These are phyloP conservation scores for Platypus cylindrus DNA, from an alignment of 2,888 invertebrate genomes.

Conservation along the genomic window DNA sequence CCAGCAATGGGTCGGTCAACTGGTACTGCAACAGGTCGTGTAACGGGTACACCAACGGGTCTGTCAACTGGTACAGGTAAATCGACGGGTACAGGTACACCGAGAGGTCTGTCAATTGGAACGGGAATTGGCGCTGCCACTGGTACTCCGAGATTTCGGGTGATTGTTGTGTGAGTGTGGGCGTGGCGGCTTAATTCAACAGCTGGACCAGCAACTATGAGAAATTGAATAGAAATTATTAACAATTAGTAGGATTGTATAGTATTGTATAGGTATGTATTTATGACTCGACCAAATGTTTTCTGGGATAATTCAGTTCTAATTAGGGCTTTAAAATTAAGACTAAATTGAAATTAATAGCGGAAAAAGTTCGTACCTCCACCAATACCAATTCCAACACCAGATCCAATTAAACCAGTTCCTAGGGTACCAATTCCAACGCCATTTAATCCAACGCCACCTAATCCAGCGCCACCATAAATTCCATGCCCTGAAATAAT, in stretches of 20 bases:
- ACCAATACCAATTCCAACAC: conserved; percentile 2
- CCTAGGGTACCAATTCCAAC: conserved; percentile 7
- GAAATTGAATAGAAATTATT: conserved; percentile 1
- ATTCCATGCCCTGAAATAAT: conserved; percentile 12
- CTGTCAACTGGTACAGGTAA: conserved; percentile 36
- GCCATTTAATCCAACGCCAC: conserved; percentile 9
- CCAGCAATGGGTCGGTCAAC: conserved; percentile 30
- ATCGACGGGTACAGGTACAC: conserved; percentile 32
- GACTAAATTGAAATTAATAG: too few species aligned
- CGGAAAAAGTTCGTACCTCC: background rate
- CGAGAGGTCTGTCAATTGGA: conserved; percentile 31
- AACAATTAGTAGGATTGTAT: too few species aligned
- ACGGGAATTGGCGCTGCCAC: conserved; percentile 32
- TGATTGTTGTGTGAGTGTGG: conserved; percentile 26
- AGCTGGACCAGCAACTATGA: conserved; percentile 8
- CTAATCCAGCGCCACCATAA: conserved; percentile 16
- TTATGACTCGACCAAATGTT: too few species aligned
- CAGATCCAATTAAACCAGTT: conserved; percentile 2
- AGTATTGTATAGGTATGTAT: too few species aligned
- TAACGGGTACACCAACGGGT: conserved; percentile 30
- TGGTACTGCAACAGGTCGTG: conserved; percentile 26
- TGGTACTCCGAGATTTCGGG: conserved; percentile 42
- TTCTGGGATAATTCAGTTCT: too few species aligned
- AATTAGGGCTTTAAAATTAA: too few species aligned
- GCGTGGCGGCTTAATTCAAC: conserved; percentile 25